phyloP scores from a whole-genome alignment of 1,140 invertebrate genomes.

The Trachymyrmex septentrionalis region DNA sequence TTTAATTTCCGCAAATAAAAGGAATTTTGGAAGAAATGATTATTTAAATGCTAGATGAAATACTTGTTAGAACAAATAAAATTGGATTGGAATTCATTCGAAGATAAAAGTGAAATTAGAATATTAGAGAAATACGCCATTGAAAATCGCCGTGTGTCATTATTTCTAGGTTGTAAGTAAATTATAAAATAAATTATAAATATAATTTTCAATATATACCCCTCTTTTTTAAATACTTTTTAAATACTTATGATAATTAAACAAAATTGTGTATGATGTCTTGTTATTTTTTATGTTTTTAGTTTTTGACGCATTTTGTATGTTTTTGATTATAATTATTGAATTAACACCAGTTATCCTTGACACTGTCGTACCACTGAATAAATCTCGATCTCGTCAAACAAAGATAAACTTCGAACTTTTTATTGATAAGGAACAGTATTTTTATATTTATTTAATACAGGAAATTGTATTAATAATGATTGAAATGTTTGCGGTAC shows the following conservation, averaged over 20 bases:
- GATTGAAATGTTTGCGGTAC: not conserved
- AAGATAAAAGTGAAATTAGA: conserved; percentile 3
- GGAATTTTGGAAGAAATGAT: not conserved
- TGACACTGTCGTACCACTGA: conserved; percentile 16
- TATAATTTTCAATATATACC: not conserved
- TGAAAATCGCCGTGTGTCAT: not conserved
- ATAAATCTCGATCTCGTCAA: conserved; percentile 26
- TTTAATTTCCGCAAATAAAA: not conserved
- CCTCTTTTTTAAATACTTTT: too few relatives aligned
- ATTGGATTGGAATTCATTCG: conserved; percentile 9
- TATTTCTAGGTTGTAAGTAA: conserved; percentile 17
- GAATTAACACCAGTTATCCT: conserved; percentile 21
- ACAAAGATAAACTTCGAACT: not conserved
- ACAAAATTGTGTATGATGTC: not conserved
- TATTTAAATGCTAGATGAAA: conserved; percentile 2
- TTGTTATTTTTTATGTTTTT: not conserved
- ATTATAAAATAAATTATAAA: not conserved
- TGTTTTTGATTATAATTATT: not conserved
- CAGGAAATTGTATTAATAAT: not conserved
- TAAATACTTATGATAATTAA: not conserved
- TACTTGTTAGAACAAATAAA: conserved; percentile 25
- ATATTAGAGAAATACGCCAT: conserved; percentile 27
- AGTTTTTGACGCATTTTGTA: not conserved
- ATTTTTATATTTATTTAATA: conserved; percentile 61
- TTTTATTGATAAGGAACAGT: conserved; percentile 27